Conservation (phyloP, 2,888 invertebrate species). For the Drosophila stalkeri region DNA sequence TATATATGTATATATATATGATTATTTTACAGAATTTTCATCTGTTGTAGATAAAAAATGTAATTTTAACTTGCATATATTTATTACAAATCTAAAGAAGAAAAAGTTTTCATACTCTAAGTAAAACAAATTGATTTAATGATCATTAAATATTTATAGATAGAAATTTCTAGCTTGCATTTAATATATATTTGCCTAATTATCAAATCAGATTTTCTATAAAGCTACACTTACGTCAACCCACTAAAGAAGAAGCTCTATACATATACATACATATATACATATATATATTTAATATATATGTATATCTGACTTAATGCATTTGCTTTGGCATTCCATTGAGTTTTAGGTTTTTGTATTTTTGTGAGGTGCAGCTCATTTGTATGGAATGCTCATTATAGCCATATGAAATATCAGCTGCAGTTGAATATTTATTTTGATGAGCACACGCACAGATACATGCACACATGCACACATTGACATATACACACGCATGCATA, state of each 20-base stretch:
- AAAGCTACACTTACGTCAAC: slow-evolving; percentile 6
- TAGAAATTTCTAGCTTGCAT: not conserved
- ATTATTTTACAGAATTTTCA: not conserved
- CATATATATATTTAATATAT: too few species aligned
- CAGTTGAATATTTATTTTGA: slow-evolving; percentile 43
- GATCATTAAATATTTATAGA: not conserved
- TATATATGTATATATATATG: not conserved
- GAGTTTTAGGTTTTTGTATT: not conserved
- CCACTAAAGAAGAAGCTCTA: not conserved
- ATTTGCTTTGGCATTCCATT: slow-evolving; percentile 11
- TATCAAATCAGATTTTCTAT: not conserved
- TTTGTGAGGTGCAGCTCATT: slow-evolving; percentile 54
- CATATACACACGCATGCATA: slow-evolving; percentile 6
- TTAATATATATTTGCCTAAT: not conserved
- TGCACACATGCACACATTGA: slow-evolving; percentile 13
- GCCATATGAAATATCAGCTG: slow-evolving; percentile 47
- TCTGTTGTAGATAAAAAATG: too few species aligned
- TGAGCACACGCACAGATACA: slow-evolving; percentile 8
- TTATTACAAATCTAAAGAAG: not conserved
- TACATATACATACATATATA: not conserved
- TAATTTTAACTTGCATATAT: not conserved
- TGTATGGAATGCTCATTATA: slow-evolving; percentile 47
- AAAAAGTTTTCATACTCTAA: not conserved
- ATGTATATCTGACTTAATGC: not conserved
- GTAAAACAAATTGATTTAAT: too few species aligned